Conservation (phyloP, 2,113 vertebrate genomes). For the Ailurus styani region DNA sequence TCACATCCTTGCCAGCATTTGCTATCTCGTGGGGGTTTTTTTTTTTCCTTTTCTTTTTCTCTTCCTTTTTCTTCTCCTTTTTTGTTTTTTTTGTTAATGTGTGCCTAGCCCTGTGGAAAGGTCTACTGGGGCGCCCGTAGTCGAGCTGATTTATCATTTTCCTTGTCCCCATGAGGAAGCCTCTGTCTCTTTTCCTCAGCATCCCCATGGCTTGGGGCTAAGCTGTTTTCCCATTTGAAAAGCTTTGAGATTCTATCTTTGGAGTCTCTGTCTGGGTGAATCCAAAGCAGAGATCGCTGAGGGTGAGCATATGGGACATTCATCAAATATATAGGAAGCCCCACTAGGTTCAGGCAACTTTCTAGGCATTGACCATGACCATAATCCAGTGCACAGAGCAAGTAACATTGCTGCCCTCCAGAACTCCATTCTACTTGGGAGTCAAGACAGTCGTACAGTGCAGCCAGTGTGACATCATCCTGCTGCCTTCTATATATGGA, state of each 20-base stretch:
- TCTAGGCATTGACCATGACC: not conserved
- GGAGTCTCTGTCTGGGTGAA: not conserved
- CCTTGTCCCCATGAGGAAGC: not conserved
- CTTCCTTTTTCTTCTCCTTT: rapidly evolving
- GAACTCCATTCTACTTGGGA: not conserved
- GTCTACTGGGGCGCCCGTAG: not conserved
- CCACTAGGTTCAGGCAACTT: not conserved
- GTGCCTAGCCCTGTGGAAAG: not conserved
- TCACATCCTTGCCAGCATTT: not conserved
- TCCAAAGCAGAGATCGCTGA: not conserved
- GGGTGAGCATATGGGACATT: not conserved
- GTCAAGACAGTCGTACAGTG: not conserved
- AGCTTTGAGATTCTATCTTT: not conserved
- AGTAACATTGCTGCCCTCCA: not conserved
- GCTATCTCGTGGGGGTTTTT: not conserved
- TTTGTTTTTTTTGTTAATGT: not conserved
- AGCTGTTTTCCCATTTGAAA: not conserved
- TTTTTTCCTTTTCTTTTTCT: not conserved
- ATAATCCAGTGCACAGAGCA: not conserved
- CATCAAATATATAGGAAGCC: not conserved
- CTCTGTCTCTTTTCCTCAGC: not conserved
- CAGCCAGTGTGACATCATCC: not conserved
- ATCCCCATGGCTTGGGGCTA: not conserved
- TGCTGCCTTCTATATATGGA: not conserved
- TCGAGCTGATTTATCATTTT: not conserved